Percentiles rank a stretch among this genome's conserved stretches.
phyloP scores from a whole-genome alignment of 2,797 vertebrate genomes.

The Premnoplex brunnescens region DNA sequence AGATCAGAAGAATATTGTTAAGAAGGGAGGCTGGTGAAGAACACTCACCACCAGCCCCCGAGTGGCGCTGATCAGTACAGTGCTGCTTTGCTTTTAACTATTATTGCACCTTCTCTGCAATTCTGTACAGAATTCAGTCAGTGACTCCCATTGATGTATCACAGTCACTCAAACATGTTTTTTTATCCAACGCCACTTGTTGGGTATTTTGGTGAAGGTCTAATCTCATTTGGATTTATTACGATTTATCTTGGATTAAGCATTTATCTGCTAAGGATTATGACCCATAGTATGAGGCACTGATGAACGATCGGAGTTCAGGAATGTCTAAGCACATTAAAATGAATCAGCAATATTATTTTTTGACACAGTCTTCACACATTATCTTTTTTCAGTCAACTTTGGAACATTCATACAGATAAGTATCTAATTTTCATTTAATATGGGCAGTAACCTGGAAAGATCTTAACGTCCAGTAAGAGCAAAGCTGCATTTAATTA shows the following conservation, averaged over 20 bases:
- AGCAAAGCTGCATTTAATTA: constrained; percentile 64
- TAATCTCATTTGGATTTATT: constrained; percentile 71
- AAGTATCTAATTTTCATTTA: constrained; percentile 54
- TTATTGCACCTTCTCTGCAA: constrained; percentile 19
- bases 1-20: constrained; percentile 32
- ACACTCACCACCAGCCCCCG: background rate
- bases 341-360: constrained; percentile 48
- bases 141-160: constrained; percentile 19
- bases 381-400: constrained; percentile 43
- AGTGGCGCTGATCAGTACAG: background rate
- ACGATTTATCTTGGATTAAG: constrained; percentile 64
- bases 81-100: constrained; percentile 36
- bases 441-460: constrained; percentile 29
- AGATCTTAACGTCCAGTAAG: constrained; percentile 39
- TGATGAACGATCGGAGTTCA: background rate
- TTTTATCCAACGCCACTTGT: background rate
- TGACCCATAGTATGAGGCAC: background rate
- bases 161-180: constrained; percentile 13
- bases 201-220: constrained; percentile 35
- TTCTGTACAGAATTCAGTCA: background rate
- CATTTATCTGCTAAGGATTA: constrained; percentile 65
- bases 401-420: constrained; percentile 1
- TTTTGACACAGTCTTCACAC: constrained; percentile 41
- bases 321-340: constrained; percentile 41
- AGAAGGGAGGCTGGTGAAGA: constrained; percentile 4